Evolutionary conservation across 2,888 invertebrate genomes (phyloP), one percentile per base, ranked within the genome.

Genomic region (Stegophylla sp.): DNA sequence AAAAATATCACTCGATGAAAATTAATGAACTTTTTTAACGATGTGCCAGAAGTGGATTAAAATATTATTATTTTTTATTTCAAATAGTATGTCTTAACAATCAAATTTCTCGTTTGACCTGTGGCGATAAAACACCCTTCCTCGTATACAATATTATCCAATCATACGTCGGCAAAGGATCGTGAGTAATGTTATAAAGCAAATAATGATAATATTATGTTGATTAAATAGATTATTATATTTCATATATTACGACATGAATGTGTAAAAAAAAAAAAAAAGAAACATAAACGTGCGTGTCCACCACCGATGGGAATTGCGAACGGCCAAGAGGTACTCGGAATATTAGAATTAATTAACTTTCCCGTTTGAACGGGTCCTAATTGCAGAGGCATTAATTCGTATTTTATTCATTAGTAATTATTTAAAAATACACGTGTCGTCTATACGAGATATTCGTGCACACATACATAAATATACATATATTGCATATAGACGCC

Each of bases 331-430:
- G 1, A 2, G 61, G 1, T 4, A 48, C 26, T 43, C 13, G 7
- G 13, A 15, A n/a, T 20, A 73, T 20, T 61, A 73, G 9, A 73
- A 73, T 73, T 73, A 73, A 73, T 73, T 73, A 73, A 61, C 28
- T 48, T 28, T 48, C 3, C 15, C 3, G n/a, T 61, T 61, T n/a
- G n/a, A 3, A 73, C 20, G 9, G 17, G 20, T n/a, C n/a, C 13
- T 13, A 26, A 28, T 28, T 59, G 26, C 13, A 28, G 61, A 13
- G n/a, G n/a, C 48, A 61, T 73, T 48, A 73, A 26, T 45, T 59
- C 26, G 28, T 59, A 43, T 48, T 73, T 73, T 13, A 26, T 73
- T 48, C 45, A 48, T 61, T 48, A n/a, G 48, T 34, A 28, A 45
- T 48, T 28, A 48, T 48, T 20, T 7, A 48, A 48, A 61, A 45